Evolutionary conservation across 2,113 vertebrate species (phyloP), one percentile per base, ranked within the genome.

Genomic region (Takifugu flavidus): DNA sequence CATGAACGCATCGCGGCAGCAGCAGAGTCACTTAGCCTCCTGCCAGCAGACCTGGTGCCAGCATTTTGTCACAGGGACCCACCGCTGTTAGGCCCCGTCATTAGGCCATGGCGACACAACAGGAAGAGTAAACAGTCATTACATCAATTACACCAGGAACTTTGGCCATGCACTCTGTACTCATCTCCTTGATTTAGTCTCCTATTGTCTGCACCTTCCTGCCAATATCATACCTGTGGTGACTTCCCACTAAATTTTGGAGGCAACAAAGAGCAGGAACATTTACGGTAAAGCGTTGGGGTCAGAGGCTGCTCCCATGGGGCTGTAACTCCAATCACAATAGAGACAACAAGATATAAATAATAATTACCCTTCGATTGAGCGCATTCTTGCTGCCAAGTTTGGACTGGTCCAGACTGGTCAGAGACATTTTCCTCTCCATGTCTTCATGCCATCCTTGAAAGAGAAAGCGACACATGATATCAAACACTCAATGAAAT

Each of bases 381-480:
- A 98, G 92, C 49, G 95, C 85, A 0, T 89, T 95, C 91, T 92
- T 96, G 89, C 94, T 97, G 74, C 96, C 97, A 55, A 94, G 88
- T 72, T 96, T 96, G 53, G 90, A 85, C 82, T 93, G 90, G n/a
- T 98, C 97, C 12, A 96, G 86, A 67, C 92, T 96, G 87, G 89
- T 93, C 43, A 94, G 94, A 56, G 96, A 95, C 66, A 95, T 87
- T 86, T 95, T 94, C 67, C 91, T 89, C 75, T 99, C 96, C 31
- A 76, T 27, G 0, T 98, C 96, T 57, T 99, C 97, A 72, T 93
- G 92, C 49, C 91, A 81, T 60, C 93, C 97, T 99, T 2, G 10
- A 59, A 20, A 59, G 2, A 20, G 25, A 57, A 49, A 13, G 54
- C 4, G 6, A 11, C 12, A 68, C 25, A 42, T 53, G 3, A 44